Evolutionary conservation across 2,797 vertebrate species (phyloP).

Genomic region (Pseudochirops cupreus): DNA sequence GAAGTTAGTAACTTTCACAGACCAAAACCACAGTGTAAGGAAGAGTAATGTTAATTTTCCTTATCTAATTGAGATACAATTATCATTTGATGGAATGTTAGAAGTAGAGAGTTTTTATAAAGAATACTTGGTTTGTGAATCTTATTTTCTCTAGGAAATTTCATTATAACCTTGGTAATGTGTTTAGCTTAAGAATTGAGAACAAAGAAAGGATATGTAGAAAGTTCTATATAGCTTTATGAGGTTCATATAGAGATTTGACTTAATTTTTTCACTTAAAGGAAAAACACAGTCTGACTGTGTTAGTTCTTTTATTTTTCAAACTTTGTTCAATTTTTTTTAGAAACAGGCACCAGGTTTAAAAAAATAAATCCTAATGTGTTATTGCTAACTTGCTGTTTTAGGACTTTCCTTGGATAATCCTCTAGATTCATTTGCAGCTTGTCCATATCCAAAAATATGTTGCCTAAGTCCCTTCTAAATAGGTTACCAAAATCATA

Average conservation of each 20-base stretch:
- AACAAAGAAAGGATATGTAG: background rate
- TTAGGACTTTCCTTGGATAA: conserved; percentile 6
- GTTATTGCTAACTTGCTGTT: background rate
- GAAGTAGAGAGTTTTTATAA: background rate
- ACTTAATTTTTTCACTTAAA: background rate
- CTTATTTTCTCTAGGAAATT: background rate
- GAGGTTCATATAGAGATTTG: background rate
- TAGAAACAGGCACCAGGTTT: background rate
- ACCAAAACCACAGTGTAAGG: background rate
- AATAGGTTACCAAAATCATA: conserved; percentile 5
- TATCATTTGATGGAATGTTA: background rate
- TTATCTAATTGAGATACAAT: background rate
- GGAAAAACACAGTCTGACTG: background rate
- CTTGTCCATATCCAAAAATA: conserved; percentile 37
- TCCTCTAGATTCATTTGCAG: conserved; percentile 40
- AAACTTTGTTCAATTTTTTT: background rate
- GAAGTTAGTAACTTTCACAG: background rate
- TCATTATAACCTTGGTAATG: background rate
- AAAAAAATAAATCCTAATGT: conserved; percentile 41
- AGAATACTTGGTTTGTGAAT: background rate
- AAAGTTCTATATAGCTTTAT: background rate
- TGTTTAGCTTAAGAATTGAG: background rate
- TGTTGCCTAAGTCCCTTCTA: conserved; percentile 40
- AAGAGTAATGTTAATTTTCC: background rate
- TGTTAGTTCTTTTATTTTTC: background rate